Conservation (phyloP, 53 echinoderm and acorn worm genomes). For the Temnopleurus reevesii region DNA sequence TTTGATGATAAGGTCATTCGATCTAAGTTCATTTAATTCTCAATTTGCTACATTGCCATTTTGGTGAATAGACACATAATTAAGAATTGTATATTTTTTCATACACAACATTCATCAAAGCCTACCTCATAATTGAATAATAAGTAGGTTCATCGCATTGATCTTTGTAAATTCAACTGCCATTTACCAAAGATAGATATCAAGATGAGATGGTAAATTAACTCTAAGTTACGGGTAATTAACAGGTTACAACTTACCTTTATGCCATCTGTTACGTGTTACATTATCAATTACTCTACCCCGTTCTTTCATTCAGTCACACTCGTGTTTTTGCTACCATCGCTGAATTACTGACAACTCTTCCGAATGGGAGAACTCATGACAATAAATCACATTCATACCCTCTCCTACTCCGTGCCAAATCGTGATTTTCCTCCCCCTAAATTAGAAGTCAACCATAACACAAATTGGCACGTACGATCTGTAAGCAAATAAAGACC, state of each 20-base stretch:
- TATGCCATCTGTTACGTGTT: conserved; percentile 30
- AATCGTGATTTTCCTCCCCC: conserved; percentile 29
- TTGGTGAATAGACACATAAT: no score
- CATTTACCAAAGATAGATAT: no score
- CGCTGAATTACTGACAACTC: neutral
- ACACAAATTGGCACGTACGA: conserved; percentile 56
- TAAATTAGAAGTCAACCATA: conserved; percentile 21
- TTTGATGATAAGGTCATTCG: no score
- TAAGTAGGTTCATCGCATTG: no score
- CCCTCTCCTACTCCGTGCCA: conserved; percentile 10
- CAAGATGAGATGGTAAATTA: neutral
- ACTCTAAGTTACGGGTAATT: neutral
- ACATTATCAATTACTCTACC: neutral
- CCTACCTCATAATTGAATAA: no score
- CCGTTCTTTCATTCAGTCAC: neutral
- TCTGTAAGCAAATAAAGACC: conserved; percentile 24
- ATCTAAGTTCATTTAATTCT: no score
- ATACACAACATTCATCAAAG: no score
- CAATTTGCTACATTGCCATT: no score
- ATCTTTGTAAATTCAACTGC: no score
- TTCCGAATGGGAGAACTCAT: neutral
- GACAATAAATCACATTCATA: conserved; percentile 45
- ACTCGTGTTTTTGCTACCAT: neutral
- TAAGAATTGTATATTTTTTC: no score
- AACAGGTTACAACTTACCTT: neutral